phyloP scores from a whole-genome alignment of 2,797 vertebrate genomes.

The Sebastes iracundus region DNA sequence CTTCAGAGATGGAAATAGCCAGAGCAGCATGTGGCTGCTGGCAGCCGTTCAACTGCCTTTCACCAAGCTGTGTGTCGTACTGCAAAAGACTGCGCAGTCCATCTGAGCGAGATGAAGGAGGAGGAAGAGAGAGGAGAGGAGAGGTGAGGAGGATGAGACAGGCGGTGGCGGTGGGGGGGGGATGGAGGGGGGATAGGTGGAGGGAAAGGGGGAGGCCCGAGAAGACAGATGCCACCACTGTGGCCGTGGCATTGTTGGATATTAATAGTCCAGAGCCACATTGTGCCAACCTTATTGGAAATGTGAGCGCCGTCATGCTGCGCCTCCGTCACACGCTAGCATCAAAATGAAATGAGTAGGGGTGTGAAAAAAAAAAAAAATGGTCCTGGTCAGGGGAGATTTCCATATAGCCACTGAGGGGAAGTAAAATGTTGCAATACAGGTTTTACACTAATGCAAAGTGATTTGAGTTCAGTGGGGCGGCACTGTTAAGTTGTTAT shows the following conservation, averaged over 20 bases:
- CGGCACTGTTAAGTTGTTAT: neutral
- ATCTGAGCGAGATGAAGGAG: constrained; percentile 61
- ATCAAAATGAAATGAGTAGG: constrained; percentile 75
- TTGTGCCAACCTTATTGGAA: constrained; percentile 79
- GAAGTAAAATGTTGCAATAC: constrained; percentile 1
- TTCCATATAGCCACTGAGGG: constrained; percentile 20
- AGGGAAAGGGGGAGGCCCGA: constrained; percentile 39
- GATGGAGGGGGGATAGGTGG: fast-evolving
- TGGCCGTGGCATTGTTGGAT: constrained; percentile 74
- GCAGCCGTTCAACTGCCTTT: constrained; percentile 72
- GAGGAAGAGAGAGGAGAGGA: constrained; percentile 37
- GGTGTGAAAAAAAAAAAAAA: constrained; percentile 63
- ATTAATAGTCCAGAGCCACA: constrained; percentile 80
- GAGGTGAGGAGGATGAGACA: constrained; percentile 41
- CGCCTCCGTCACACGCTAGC: constrained; percentile 72
- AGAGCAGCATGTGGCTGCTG: constrained; percentile 68
- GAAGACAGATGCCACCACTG: constrained; percentile 83
- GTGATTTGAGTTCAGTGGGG: constrained; percentile 2
- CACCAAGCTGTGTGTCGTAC: constrained; percentile 70
- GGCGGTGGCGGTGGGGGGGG: neutral
- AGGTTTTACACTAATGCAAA: constrained; percentile 13
- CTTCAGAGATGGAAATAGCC: constrained; percentile 55
- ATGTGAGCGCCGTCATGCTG: constrained; percentile 59
- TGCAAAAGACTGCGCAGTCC: constrained; percentile 46
- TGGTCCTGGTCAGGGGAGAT: constrained; percentile 33